phyloP scores from a whole-genome alignment of 2,113 vertebrate species.

The Labeo rohita region DNA sequence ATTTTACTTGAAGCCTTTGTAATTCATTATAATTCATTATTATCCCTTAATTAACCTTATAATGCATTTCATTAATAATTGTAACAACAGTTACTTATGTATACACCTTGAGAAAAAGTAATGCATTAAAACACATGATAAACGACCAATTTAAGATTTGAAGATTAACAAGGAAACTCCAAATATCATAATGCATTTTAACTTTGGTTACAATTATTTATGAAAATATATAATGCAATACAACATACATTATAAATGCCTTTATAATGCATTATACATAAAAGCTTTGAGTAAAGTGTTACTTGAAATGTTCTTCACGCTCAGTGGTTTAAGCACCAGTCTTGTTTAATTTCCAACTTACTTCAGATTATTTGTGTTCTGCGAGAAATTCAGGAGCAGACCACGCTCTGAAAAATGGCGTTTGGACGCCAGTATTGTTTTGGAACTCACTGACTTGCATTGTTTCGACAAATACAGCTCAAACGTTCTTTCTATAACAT shows the following conservation, averaged over 20 bases:
- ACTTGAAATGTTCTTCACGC: too few relatives aligned
- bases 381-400: neutral
- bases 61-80: neutral
- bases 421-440: neutral
- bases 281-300: neutral
- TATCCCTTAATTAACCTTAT: neutral
- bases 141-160: too few relatives aligned
- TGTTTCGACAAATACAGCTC: neutral
- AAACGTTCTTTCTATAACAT: neutral
- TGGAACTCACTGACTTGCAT: neutral
- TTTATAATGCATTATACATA: neutral
- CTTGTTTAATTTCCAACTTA: neutral
- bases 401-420: neutral
- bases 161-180: neutral
- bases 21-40: neutral
- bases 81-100: too few relatives aligned
- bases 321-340: too few relatives aligned
- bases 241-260: neutral
- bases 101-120: too few relatives aligned
- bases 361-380: neutral
- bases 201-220: neutral
- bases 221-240: neutral
- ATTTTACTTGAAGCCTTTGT: too few relatives aligned
- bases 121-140: too few relatives aligned
- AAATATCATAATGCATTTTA: neutral